Percentiles rank a stretch among this genome's conserved stretches.
phyloP scores from a whole-genome alignment of 1,140 invertebrate species.

The Drosophila orosa region DNA sequence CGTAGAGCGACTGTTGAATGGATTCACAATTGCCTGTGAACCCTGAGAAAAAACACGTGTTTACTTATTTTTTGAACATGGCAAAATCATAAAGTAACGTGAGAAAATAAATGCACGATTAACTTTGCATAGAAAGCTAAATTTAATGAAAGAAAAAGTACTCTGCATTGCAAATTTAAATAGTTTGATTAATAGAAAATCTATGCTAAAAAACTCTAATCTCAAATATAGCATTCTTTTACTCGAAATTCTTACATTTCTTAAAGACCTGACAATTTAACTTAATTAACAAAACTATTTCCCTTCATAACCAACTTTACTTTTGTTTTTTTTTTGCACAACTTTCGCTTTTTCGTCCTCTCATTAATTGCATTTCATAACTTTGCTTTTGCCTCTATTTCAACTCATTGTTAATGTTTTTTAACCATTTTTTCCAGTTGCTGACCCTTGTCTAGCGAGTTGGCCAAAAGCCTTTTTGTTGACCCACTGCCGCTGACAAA shows the following conservation, averaged over 20 bases:
- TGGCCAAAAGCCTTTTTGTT: conserved; percentile 41
- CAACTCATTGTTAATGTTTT: conserved; percentile 11
- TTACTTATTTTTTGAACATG: not conserved
- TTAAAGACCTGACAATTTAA: not conserved
- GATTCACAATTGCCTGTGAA: conserved; percentile 9
- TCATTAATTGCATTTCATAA: conserved; percentile 13
- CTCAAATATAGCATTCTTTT: too few relatives aligned
- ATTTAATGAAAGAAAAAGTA: not conserved
- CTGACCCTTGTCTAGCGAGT: conserved; percentile 5
- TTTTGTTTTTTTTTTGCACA: not conserved
- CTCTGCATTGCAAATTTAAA: too few relatives aligned
- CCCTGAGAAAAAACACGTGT: conserved; percentile 6
- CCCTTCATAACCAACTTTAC: not conserved
- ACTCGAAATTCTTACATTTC: not conserved
- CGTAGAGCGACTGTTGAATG: not conserved
- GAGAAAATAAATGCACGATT: conserved; percentile 14
- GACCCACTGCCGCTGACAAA: conserved; percentile 45
- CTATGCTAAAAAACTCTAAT: not conserved
- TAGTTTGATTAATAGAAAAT: not conserved
- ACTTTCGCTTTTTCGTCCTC: conserved; percentile 7
- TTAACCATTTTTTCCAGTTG: not conserved
- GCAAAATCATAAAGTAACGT: not conserved
- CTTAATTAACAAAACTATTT: not conserved
- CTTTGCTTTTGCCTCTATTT: not conserved
- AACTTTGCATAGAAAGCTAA: not conserved